These are phyloP conservation scores for Hydriomena furcata DNA, from an alignment of 2,888 invertebrate genomes.

Conservation along the genomic window DNA sequence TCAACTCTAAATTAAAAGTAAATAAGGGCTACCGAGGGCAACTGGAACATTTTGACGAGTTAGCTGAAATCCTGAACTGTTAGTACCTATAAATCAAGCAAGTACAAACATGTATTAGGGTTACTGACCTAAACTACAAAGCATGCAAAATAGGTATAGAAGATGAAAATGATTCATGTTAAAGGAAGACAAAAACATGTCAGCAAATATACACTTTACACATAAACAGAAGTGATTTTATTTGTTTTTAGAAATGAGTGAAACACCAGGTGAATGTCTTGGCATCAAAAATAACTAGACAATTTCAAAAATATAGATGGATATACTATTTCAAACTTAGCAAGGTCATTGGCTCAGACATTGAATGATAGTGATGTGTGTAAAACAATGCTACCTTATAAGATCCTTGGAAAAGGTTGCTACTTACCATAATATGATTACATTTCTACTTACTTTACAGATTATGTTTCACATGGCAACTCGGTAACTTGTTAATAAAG, in stretches of 20 bases:
- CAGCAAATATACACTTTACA: background rate
- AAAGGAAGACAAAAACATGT: background rate
- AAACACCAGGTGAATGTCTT: slow-evolving; percentile 30
- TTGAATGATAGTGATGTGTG: slow-evolving; percentile 30
- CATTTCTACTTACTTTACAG: too few relatives aligned
- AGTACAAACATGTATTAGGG: background rate
- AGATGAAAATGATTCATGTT: slow-evolving; percentile 10
- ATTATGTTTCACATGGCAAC: too few relatives aligned
- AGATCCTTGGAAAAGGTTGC: slow-evolving; percentile 12
- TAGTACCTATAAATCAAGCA: too few relatives aligned
- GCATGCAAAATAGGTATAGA: background rate
- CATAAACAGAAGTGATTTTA: background rate
- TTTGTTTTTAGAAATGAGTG: slow-evolving; percentile 4
- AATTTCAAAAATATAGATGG: slow-evolving; percentile 30
- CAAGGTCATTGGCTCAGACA: slow-evolving; percentile 48
- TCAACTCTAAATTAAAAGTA: too few relatives aligned
- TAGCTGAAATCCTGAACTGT: too few relatives aligned
- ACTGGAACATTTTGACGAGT: too few relatives aligned
- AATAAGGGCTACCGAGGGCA: too few relatives aligned
- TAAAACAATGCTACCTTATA: slow-evolving; percentile 23
- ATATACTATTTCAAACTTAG: slow-evolving; percentile 30
- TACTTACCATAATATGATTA: too few relatives aligned
- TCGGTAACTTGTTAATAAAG: too few relatives aligned
- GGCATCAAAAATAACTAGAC: slow-evolving; percentile 24
- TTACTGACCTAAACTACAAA: slow-evolving; percentile 9